Percentiles rank a stretch among this genome's conserved stretches.
phyloP scores from a whole-genome alignment of 2,888 invertebrate genomes.

The Rhorus exstirpatorius region DNA sequence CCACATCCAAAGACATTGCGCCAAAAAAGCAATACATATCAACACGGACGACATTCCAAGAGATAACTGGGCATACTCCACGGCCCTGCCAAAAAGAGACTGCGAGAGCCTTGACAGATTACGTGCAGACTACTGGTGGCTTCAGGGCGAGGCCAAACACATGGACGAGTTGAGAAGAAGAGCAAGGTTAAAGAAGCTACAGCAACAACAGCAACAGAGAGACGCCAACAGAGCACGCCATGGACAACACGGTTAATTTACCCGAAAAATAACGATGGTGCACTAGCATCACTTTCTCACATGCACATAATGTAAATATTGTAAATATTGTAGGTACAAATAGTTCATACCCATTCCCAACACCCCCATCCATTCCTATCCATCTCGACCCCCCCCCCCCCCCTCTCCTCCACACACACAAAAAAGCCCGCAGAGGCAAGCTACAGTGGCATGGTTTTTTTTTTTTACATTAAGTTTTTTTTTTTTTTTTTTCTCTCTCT shows the following conservation, averaged over 20 bases:
- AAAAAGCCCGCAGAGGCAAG: no score
- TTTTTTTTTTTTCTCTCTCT: no score
- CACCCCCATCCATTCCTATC: background rate
- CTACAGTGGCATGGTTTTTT: no score
- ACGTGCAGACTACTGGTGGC: slow-evolving; percentile 20
- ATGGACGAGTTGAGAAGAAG: slow-evolving; percentile 34
- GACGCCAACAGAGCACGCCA: background rate
- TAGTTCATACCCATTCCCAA: background rate
- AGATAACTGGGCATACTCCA: slow-evolving; percentile 11
- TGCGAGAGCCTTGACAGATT: slow-evolving; percentile 10
- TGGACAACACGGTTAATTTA: no score
- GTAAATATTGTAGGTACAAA: no score
- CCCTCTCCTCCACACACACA: no score
- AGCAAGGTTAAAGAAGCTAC: slow-evolving; percentile 19
- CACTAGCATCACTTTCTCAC: no score
- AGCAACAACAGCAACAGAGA: slow-evolving; percentile 5
- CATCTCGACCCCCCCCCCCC: no score
- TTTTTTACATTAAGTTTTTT: no score
- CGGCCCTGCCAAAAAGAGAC: slow-evolving; percentile 3
- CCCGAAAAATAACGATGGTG: no score
- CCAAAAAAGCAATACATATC: slow-evolving; percentile 19
- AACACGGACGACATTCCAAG: background rate
- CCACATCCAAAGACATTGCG: slow-evolving; percentile 34
- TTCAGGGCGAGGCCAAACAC: slow-evolving; percentile 28
- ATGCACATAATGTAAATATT: slow-evolving; percentile 6